phyloP scores from a whole-genome alignment of 1,140 invertebrate genomes.

The Drosophila quadrilineata region DNA sequence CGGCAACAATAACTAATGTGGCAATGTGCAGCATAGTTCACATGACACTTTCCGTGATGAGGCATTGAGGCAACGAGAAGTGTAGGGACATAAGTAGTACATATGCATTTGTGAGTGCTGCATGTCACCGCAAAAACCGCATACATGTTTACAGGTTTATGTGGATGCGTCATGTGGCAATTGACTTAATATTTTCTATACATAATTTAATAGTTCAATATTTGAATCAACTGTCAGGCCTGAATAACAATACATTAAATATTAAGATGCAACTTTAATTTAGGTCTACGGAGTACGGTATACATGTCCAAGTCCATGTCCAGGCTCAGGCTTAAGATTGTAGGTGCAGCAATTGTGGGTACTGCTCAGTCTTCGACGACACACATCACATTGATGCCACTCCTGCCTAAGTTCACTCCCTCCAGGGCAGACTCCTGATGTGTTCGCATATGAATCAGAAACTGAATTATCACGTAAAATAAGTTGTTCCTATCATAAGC shows the following conservation, averaged over 20 bases:
- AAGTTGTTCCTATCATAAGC: constrained; percentile 90
- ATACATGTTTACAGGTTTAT: constrained; percentile 37
- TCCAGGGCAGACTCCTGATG: constrained; percentile 90
- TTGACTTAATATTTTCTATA: constrained; percentile 69
- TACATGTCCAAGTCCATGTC: constrained; percentile 21
- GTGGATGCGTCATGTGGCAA: constrained; percentile 32
- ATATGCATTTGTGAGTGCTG: neutral
- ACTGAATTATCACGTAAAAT: constrained; percentile 90
- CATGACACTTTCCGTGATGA: constrained; percentile 46
- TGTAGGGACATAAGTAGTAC: no score
- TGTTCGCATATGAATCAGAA: constrained; percentile 88
- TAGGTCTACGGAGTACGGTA: neutral
- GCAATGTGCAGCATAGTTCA: constrained; percentile 34
- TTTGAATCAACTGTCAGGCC: constrained; percentile 8
- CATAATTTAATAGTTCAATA: constrained; percentile 68
- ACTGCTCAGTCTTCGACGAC: constrained; percentile 84
- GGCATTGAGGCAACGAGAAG: constrained; percentile 23
- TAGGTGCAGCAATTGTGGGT: neutral
- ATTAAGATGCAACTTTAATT: constrained; percentile 17
- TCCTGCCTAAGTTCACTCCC: constrained; percentile 88
- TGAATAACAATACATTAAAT: constrained; percentile 13
- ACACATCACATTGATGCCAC: constrained; percentile 90
- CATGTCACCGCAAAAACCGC: constrained; percentile 61
- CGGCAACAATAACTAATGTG: constrained; percentile 6
- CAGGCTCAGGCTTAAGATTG: neutral